Evolutionary conservation across 2,888 invertebrate species (phyloP).

Genomic region (Asteroscopus sphinx): DNA sequence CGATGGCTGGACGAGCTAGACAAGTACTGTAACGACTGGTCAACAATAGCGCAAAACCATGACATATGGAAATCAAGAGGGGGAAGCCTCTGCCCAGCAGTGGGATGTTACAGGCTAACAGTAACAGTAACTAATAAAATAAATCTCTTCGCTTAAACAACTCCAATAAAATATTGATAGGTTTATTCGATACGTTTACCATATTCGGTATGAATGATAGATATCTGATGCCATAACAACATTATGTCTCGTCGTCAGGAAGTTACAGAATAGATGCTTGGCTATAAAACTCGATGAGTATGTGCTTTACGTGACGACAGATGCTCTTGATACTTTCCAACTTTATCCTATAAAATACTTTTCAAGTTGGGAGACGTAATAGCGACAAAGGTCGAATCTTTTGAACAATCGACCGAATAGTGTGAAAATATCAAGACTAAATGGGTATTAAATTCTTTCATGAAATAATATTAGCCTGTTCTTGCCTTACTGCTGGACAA

Average conservation of each 20-base stretch:
- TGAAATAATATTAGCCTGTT: too few species aligned
- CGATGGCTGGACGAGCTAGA: too few species aligned
- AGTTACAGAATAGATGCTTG: constrained; percentile 40
- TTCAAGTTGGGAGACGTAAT: constrained; percentile 26
- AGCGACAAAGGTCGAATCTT: constrained; percentile 18
- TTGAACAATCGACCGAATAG: constrained; percentile 32
- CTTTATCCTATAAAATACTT: constrained; percentile 45
- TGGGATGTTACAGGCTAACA: too few species aligned
- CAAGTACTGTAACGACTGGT: too few species aligned
- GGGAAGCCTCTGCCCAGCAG: too few species aligned
- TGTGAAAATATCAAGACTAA: constrained; percentile 30
- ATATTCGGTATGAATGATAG: constrained; percentile 11
- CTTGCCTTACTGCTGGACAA: too few species aligned
- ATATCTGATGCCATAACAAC: constrained; percentile 25
- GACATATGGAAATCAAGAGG: too few species aligned
- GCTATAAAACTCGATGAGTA: constrained; percentile 49
- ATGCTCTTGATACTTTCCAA: constrained; percentile 39
- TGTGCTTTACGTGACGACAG: constrained; percentile 43
- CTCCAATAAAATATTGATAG: neutral
- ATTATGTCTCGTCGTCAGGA: constrained; percentile 31
- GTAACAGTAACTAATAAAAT: neutral
- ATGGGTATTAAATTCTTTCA: too few species aligned
- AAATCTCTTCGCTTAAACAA: neutral
- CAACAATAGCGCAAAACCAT: too few species aligned
- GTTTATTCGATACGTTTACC: constrained; percentile 12